phyloP scores from a whole-genome alignment of 2,888 invertebrate species.

The Limnephilus rhombicus region DNA sequence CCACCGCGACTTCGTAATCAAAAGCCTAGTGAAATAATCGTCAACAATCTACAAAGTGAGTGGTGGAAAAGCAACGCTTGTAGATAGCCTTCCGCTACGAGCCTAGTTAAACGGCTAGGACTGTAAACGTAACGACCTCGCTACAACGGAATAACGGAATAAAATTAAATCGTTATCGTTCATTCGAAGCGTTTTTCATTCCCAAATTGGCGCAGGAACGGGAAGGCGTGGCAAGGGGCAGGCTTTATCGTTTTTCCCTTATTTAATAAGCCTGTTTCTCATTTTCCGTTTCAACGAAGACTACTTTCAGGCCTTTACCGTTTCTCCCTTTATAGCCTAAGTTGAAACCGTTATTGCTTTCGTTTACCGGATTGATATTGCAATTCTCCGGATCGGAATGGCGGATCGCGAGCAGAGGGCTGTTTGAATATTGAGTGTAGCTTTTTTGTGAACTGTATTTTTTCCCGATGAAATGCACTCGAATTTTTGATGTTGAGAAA shows the following conservation, averaged over 20 bases:
- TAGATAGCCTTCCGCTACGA: constrained; percentile 52
- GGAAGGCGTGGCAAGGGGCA: constrained; percentile 44
- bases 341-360: constrained; percentile 58
- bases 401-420: constrained; percentile 18
- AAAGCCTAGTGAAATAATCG: background rate
- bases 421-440: constrained; percentile 40
- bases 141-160: constrained; percentile 28
- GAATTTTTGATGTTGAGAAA: constrained; percentile 39
- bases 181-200: constrained; percentile 50
- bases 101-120: constrained; percentile 48
- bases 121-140: constrained; percentile 33
- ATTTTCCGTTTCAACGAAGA: constrained; percentile 57
- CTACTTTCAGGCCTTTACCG: constrained; percentile 34
- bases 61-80: constrained; percentile 14
- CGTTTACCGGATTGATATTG: constrained; percentile 57
- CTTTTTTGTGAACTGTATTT: constrained; percentile 35
- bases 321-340: constrained; percentile 54
- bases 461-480: constrained; percentile 42
- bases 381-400: constrained; percentile 40
- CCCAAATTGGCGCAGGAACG: constrained; percentile 49
- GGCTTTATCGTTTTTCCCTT: constrained; percentile 60
- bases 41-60: constrained; percentile 13
- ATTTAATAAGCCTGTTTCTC: constrained; percentile 60
- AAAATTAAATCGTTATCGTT: constrained; percentile 47
- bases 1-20: background rate